phyloP scores from a whole-genome alignment of 2,113 vertebrate species.

The Scytalopus superciliaris region DNA sequence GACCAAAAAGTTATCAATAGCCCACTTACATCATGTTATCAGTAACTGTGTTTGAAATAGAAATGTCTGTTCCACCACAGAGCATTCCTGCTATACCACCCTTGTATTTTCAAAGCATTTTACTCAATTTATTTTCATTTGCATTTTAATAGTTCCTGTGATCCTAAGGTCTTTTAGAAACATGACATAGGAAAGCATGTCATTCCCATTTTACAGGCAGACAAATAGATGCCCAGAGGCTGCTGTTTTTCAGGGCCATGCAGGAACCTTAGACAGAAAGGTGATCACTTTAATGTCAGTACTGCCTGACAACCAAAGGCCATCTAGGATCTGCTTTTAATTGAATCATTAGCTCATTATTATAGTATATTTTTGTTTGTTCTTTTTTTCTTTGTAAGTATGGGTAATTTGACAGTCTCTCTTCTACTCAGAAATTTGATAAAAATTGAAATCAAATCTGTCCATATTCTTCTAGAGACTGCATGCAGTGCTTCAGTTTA shows the following conservation, averaged over 20 bases:
- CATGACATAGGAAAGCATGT: not conserved
- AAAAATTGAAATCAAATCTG: not conserved
- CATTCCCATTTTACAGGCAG: not conserved
- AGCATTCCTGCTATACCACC: not conserved
- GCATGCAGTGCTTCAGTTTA: not conserved
- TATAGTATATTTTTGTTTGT: not conserved
- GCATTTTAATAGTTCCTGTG: not conserved
- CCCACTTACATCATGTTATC: not conserved
- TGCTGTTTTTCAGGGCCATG: not conserved
- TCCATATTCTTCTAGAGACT: not conserved
- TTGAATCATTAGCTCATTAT: not conserved
- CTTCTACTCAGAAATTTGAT: not conserved
- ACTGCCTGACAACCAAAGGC: not conserved
- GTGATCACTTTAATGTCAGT: not conserved
- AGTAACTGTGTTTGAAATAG: not conserved
- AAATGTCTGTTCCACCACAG: not conserved
- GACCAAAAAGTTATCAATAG: not conserved
- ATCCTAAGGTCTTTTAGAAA: not conserved
- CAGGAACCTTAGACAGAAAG: not conserved
- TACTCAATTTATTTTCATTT: conserved; percentile 4
- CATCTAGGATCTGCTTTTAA: not conserved
- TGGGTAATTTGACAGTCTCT: not conserved
- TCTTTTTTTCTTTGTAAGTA: not conserved
- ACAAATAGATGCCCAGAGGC: not conserved
- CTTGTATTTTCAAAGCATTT: not conserved